phyloP scores from a whole-genome alignment of 64 coral and sea anemone genomes.

The Montipora capricornis region DNA sequence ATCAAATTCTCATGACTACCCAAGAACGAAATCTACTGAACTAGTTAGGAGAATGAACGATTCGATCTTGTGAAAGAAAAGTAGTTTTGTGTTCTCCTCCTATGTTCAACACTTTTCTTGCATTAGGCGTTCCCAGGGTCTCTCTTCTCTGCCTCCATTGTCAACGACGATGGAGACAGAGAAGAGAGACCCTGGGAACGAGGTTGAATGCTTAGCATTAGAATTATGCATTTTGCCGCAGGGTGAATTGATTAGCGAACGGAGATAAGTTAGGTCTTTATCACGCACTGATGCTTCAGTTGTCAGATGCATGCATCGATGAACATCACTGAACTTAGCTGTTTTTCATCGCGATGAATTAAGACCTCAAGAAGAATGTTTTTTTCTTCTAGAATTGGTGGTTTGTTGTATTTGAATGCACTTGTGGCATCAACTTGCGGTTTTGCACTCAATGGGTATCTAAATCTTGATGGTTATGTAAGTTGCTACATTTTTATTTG shows the following conservation, averaged over 20 bases:
- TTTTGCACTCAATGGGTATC: background rate
- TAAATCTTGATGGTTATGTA: constrained; percentile 8
- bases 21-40: no score
- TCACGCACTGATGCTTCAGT: no score
- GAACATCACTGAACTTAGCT: background rate
- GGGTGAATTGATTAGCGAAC: background rate
- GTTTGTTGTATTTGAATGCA: background rate
- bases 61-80: no score
- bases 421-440: background rate
- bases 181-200: no score
- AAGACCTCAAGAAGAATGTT: background rate
- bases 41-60: no score
- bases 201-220: background rate
- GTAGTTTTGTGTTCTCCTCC: no score
- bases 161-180: no score
- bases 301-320: background rate
- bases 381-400: background rate
- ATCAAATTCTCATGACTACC: no score
- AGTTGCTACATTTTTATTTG: background rate
- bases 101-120: no score
- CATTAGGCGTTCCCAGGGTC: no score
- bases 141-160: no score
- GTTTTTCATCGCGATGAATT: background rate
- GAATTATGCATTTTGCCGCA: background rate
- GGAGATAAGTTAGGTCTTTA: no score